These are phyloP conservation scores for Archips xylosteana DNA, from an alignment of 2,888 invertebrate genomes.

Conservation along the genomic window DNA sequence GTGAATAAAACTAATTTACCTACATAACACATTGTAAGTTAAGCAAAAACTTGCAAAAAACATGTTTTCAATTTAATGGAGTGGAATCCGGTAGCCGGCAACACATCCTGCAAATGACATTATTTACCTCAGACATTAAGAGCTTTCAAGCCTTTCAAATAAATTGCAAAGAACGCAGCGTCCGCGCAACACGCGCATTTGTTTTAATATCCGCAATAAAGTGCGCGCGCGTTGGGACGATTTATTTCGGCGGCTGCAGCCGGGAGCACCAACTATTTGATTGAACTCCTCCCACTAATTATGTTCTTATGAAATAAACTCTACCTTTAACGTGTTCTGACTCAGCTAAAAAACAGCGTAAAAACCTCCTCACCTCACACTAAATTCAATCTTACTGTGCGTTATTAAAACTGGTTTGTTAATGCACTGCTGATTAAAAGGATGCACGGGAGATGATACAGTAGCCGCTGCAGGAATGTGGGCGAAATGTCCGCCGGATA, in stretches of 20 bases:
- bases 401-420: background rate
- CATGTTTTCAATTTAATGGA: background rate
- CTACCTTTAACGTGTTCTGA: slow-evolving; percentile 69
- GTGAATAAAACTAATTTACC: too few relatives aligned
- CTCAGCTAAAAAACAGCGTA: slow-evolving; percentile 46
- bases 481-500: slow-evolving; percentile 50
- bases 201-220: slow-evolving; percentile 41
- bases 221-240: slow-evolving; percentile 38
- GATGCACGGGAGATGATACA: slow-evolving; percentile 48
- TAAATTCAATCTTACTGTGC: slow-evolving; percentile 17
- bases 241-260: slow-evolving; percentile 46
- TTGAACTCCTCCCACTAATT: slow-evolving; percentile 85
- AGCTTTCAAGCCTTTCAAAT: slow-evolving; percentile 29
- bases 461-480: slow-evolving; percentile 49
- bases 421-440: slow-evolving; percentile 44
- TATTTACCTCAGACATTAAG: slow-evolving; percentile 24
- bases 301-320: slow-evolving; percentile 84
- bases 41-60: background rate
- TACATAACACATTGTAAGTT: too few relatives aligned
- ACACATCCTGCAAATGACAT: slow-evolving; percentile 23
- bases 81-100: slow-evolving; percentile 26
- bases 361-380: background rate
- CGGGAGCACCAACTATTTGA: slow-evolving; percentile 69
- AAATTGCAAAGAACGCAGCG: slow-evolving; percentile 26
- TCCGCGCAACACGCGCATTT: slow-evolving; percentile 33